Evolutionary conservation across 2,797 vertebrate genomes (phyloP).

Genomic region (Pelodytes ibericus): DNA sequence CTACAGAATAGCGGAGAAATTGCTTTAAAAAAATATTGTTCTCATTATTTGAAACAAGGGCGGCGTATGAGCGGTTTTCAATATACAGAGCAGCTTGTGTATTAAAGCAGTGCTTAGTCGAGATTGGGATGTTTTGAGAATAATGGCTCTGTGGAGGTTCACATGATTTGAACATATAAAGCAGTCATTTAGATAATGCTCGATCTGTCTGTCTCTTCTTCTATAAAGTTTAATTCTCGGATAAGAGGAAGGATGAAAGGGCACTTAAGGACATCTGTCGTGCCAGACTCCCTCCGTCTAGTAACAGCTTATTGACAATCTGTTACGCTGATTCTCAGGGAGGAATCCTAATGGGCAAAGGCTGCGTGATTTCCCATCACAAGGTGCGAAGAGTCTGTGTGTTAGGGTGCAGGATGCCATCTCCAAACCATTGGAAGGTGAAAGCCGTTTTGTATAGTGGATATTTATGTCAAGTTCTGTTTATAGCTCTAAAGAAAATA

Average conservation of each 20-base stretch:
- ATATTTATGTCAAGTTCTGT: neutral
- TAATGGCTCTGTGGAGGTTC: constrained; percentile 43
- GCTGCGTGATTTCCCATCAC: constrained; percentile 34
- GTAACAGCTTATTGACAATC: constrained; percentile 77
- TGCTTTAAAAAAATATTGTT: neutral
- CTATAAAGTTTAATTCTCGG: constrained; percentile 55
- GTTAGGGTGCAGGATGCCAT: neutral
- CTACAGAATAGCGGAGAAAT: neutral
- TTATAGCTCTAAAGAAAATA: neutral
- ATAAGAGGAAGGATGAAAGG: constrained; percentile 46
- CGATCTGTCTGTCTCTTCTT: constrained; percentile 50
- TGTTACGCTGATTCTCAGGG: constrained; percentile 69
- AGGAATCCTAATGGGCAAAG: constrained; percentile 52
- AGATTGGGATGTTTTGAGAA: constrained; percentile 35
- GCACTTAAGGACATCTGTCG: constrained; percentile 70
- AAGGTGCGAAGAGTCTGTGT: constrained; percentile 21
- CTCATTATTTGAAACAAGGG: constrained; percentile 32
- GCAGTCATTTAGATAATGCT: constrained; percentile 56
- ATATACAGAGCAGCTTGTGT: constrained; percentile 44
- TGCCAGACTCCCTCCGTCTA: constrained; percentile 69
- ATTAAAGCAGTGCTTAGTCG: constrained; percentile 42
- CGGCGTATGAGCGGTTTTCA: constrained; percentile 31
- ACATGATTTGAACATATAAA: constrained; percentile 43
- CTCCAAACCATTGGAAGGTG: constrained; percentile 2
- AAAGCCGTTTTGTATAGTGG: neutral